These are phyloP conservation scores for Silvanus unidentatus DNA, from an alignment of 2,888 invertebrate species.

Conservation along the genomic window DNA sequence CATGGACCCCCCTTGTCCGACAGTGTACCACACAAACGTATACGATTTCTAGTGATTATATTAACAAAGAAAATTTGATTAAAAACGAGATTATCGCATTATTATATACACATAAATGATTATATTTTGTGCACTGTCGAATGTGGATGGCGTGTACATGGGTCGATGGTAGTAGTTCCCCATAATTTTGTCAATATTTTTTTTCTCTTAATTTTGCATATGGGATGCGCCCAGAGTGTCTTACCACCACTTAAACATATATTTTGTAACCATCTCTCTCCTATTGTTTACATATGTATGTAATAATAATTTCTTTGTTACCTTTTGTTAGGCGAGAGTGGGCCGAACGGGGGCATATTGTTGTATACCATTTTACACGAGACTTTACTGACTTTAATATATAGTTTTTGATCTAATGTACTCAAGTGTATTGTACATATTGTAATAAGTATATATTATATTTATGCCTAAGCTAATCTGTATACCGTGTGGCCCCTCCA, in stretches of 20 bases:
- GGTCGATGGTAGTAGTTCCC: too few relatives aligned
- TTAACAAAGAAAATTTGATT: slow-evolving; percentile 29
- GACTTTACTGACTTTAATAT: slow-evolving; percentile 25
- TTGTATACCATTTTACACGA: slow-evolving; percentile 37
- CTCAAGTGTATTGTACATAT: slow-evolving; percentile 35
- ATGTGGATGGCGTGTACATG: too few relatives aligned
- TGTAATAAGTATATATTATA: slow-evolving; percentile 32
- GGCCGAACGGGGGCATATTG: slow-evolving; percentile 24
- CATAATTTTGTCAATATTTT: too few relatives aligned
- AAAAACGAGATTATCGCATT: slow-evolving; percentile 11
- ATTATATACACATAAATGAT: slow-evolving; percentile 1
- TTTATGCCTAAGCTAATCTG: slow-evolving; percentile 31
- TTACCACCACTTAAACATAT: too few relatives aligned
- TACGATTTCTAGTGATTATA: slow-evolving; percentile 41
- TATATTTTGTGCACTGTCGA: not conserved
- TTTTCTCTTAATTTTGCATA: too few relatives aligned
- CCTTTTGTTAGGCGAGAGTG: slow-evolving; percentile 31
- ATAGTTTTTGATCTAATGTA: slow-evolving; percentile 38
- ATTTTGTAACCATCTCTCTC: not conserved
- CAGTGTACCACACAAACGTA: slow-evolving; percentile 33
- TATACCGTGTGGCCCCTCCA: slow-evolving; percentile 25
- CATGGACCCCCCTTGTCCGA: too few relatives aligned
- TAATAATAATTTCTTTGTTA: slow-evolving; percentile 30
- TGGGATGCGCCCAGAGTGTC: too few relatives aligned
- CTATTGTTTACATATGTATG: slow-evolving; percentile 26